Conservation (phyloP, 2,888 invertebrate genomes). For the Plagodis dolabraria region DNA sequence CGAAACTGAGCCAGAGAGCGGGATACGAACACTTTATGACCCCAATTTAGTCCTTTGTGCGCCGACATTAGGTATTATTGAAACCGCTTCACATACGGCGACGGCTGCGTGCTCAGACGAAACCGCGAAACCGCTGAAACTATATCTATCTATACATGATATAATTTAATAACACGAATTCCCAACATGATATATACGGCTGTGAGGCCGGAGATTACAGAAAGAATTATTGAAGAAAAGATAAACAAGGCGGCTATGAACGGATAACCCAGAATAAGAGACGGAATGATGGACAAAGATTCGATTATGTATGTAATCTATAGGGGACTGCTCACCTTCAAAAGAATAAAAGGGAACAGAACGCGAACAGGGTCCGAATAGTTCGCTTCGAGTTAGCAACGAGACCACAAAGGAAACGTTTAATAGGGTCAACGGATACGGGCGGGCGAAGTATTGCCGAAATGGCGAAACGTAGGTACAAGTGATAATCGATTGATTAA, state of each 20-base stretch:
- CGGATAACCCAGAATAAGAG: not conserved
- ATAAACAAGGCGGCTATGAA: constrained; percentile 11
- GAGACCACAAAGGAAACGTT: constrained; percentile 19
- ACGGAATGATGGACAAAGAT: constrained; percentile 10
- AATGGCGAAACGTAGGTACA: constrained; percentile 3
- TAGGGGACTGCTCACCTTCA: constrained; percentile 7
- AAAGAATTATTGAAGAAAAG: constrained; percentile 12
- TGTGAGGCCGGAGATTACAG: constrained; percentile 12
- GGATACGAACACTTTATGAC: constrained; percentile 18
- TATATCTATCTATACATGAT: not conserved
- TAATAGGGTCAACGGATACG: constrained; percentile 18
- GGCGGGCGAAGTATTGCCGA: not conserved
- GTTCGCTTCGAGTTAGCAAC: constrained; percentile 6
- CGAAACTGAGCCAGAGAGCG: constrained; percentile 29
- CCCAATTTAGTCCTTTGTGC: constrained; percentile 23
- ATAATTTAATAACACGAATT: not conserved
- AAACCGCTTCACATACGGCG: constrained; percentile 12
- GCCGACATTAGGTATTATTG: constrained; percentile 9
- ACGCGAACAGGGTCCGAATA: constrained; percentile 2
- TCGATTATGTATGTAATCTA: constrained; percentile 4
- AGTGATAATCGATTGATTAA: constrained; percentile 22
- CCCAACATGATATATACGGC: constrained; percentile 7
- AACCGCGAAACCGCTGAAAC: constrained; percentile 1
- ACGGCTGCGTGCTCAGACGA: constrained; percentile 1
- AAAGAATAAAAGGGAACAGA: constrained; percentile 8